Evolutionary conservation across 1,140 invertebrate genomes (phyloP).

Genomic region (Ylistrum balloti): DNA sequence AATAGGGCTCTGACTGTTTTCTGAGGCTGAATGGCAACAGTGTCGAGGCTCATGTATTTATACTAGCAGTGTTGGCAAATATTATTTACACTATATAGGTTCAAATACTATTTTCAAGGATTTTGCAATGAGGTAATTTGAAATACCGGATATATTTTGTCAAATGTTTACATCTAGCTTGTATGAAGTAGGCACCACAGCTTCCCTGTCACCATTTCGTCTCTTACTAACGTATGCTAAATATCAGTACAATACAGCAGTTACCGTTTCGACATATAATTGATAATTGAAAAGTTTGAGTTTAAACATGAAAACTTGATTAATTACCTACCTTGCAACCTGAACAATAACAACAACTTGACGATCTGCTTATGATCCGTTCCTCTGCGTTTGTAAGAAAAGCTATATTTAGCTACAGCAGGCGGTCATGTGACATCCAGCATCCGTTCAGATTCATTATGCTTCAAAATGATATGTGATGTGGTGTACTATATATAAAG

Average conservation of each 20-base stretch:
- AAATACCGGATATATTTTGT: neutral
- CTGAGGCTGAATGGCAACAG: neutral
- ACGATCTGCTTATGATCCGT: neutral
- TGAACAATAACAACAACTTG: neutral
- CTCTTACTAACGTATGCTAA: neutral
- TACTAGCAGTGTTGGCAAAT: neutral
- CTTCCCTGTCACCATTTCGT: neutral
- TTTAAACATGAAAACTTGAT: neutral
- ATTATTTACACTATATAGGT: neutral
- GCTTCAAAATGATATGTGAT: neutral
- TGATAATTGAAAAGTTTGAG: neutral
- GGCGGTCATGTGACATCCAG: neutral
- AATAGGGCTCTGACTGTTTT: neutral
- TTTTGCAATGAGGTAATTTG: neutral
- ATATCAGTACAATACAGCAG: neutral
- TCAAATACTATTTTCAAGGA: neutral
- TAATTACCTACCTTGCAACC: neutral
- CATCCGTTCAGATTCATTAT: neutral
- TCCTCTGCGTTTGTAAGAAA: neutral
- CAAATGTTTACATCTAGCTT: neutral
- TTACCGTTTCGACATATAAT: neutral
- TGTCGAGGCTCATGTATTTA: neutral
- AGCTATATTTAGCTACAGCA: slow-evolving; percentile 22
- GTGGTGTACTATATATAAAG: too few relatives aligned
- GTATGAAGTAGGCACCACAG: neutral